Base-by-base conservation (phyloP, 2,797 vertebrate genomes). In the Acestrorhynchus altus region DNA sequence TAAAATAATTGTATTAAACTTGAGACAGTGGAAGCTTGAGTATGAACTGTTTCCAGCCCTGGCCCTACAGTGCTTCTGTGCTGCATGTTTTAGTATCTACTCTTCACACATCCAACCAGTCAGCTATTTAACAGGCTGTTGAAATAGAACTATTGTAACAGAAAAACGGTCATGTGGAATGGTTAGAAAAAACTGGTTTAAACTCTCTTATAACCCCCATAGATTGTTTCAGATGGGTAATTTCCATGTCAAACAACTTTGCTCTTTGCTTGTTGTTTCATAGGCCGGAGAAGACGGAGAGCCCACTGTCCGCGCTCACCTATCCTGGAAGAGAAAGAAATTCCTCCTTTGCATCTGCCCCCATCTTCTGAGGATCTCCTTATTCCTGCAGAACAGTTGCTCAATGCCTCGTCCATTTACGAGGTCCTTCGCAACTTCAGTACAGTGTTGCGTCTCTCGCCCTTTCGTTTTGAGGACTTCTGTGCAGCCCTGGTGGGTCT, bases 391-490 rank as follows among this genome's bases (percentile, higher is more conserved):
- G 95, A 96, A 89, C 95, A 99, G 90, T 94, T 99, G 80, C 96
- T 99, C 85, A 97, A 95, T 44, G 95, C 95, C 46, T 93, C 94
- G 77, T 96, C 97, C 79, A 94, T 99, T 88, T 99, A 97, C 31
- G 98, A 99, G 92, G 97, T 99, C 84, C 90, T 99, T 22, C 93
- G 96, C 89, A 98, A 95, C 95, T 99, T 99, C 92, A 95, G 96
- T 91, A 94, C 94, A 1, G 97, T 98, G 83, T 93, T 99, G 74
- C 96, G 98, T 31, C 93, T 99, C 71, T 99, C 98, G 44, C 97
- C 96, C 60, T 99, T 99, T 90, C 96, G 96, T 87, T 99, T 99
- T 74, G 98, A 99, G 94, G 98, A 99, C 94, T 99, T 99, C 80
- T 99, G 97, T 39, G 97, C 97, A 0, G 96, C 98, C 13, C 92